phyloP scores from a whole-genome alignment of 2,113 vertebrate species.

The Lophius piscatorius region DNA sequence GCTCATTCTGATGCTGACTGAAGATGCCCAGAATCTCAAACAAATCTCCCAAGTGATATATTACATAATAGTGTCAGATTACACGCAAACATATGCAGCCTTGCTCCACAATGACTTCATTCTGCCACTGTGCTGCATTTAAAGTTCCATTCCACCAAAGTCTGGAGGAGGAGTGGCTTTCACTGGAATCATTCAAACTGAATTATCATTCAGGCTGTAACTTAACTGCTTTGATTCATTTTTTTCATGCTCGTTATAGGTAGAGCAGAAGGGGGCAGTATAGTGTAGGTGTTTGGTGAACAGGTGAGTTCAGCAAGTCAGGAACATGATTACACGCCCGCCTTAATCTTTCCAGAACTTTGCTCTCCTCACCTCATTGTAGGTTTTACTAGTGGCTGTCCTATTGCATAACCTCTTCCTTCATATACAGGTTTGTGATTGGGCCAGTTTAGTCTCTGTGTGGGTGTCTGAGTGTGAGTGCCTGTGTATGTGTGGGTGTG shows the following conservation, averaged over 20 bases:
- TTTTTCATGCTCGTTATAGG: not conserved
- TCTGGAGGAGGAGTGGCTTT: too few relatives aligned
- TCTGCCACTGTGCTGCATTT: not conserved
- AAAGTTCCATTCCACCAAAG: too few relatives aligned
- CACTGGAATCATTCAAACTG: not conserved
- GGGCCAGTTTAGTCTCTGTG: not conserved
- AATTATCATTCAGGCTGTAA: too few relatives aligned
- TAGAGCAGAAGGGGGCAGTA: constrained; percentile 72
- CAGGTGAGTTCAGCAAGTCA: constrained; percentile 52
- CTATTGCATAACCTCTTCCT: constrained; percentile 13
- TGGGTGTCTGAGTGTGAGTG: constrained; percentile 7
- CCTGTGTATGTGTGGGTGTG: too few relatives aligned
- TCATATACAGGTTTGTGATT: not conserved
- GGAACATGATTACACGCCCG: not conserved
- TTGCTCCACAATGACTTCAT: constrained; percentile 31
- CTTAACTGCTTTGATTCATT: too few relatives aligned
- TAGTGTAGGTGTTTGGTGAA: constrained; percentile 55
- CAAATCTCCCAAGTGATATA: not conserved
- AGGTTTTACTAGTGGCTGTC: not conserved
- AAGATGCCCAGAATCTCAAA: constrained; percentile 33
- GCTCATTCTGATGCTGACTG: not conserved
- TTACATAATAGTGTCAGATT: constrained; percentile 45
- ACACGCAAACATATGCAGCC: constrained; percentile 54
- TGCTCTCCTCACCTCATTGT: not conserved
- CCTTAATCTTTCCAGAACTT: constrained; percentile 16